Percentiles rank a stretch among this genome's conserved stretches.
Evolutionary conservation across 2,888 invertebrate genomes (phyloP).

Genomic region (Strigamia crassipes): DNA sequence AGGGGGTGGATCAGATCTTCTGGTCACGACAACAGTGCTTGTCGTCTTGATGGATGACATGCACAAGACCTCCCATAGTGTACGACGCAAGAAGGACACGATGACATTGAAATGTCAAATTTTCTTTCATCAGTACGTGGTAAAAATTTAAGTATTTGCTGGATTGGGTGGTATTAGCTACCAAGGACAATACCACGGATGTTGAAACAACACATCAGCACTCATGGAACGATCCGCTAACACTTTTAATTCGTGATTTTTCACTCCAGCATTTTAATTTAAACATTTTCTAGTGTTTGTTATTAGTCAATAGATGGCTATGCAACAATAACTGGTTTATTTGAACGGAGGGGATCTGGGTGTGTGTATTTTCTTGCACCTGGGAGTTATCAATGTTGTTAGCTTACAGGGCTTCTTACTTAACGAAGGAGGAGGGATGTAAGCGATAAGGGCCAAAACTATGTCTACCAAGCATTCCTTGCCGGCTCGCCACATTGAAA

Average conservation of each 20-base stretch:
- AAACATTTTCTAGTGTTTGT: no score
- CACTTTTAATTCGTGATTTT: no score
- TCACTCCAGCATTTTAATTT: no score
- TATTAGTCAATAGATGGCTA: no score
- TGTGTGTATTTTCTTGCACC: slow-evolving; percentile 18
- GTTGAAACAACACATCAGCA: no score
- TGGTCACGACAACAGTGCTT: slow-evolving; percentile 37
- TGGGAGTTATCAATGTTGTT: slow-evolving; percentile 38
- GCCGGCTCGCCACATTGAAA: slow-evolving; percentile 26
- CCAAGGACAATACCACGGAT: no score
- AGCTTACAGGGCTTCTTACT: slow-evolving; percentile 38
- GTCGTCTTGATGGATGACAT: slow-evolving; percentile 16
- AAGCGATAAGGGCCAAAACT: slow-evolving; percentile 35
- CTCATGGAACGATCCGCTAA: no score
- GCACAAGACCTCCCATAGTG: slow-evolving; percentile 16
- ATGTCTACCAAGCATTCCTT: slow-evolving; percentile 26
- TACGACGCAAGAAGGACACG: not conserved
- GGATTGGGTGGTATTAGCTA: not conserved
- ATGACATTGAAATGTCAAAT: slow-evolving; percentile 16
- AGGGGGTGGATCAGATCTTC: not conserved
- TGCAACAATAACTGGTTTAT: no score
- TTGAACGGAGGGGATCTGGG: not conserved
- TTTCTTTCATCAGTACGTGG: not conserved
- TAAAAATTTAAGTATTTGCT: not conserved
- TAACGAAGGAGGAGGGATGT: slow-evolving; percentile 39